Evolutionary conservation across 2,113 vertebrate species (phyloP).

Genomic region (Bujurquina vittata): DNA sequence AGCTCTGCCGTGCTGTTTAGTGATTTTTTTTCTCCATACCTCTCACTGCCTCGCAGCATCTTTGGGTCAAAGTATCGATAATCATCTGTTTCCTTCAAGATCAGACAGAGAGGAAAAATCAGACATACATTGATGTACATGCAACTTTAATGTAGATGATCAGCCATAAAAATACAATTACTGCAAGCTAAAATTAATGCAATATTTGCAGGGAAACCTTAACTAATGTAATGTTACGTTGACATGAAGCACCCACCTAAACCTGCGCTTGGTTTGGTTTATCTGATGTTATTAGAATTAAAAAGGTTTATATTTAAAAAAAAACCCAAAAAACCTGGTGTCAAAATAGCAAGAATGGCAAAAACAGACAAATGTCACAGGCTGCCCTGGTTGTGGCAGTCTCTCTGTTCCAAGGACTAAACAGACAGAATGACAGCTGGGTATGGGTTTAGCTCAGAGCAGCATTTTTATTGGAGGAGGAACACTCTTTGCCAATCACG

Average conservation of each 20-base stretch:
- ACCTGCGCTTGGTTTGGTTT: not conserved
- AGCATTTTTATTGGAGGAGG: not conserved
- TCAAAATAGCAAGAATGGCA: not conserved
- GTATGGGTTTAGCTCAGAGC: not conserved
- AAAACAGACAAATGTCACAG: not conserved
- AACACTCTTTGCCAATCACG: not conserved
- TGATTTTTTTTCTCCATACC: slow-evolving; percentile 76
- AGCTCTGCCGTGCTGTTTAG: not conserved
- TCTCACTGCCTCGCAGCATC: slow-evolving; percentile 96
- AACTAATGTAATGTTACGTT: not conserved
- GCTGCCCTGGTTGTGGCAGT: not conserved
- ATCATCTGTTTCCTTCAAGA: slow-evolving; percentile 93
- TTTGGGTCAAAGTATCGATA: slow-evolving; percentile 99
- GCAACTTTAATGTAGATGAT: not conserved
- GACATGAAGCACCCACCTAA: not conserved
- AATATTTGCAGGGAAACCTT: not conserved
- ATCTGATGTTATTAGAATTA: not conserved
- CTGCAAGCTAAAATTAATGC: too few species aligned
- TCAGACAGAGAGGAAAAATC: not conserved
- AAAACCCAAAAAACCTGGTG: not conserved
- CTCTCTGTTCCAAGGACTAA: not conserved
- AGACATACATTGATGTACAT: not conserved
- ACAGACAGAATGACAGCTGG: not conserved
- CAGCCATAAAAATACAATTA: not conserved
- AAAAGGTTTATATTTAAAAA: not conserved